These are phyloP conservation scores for Furcifer pardalis DNA, from an alignment of 2,797 vertebrate genomes.

Conservation along the genomic window DNA sequence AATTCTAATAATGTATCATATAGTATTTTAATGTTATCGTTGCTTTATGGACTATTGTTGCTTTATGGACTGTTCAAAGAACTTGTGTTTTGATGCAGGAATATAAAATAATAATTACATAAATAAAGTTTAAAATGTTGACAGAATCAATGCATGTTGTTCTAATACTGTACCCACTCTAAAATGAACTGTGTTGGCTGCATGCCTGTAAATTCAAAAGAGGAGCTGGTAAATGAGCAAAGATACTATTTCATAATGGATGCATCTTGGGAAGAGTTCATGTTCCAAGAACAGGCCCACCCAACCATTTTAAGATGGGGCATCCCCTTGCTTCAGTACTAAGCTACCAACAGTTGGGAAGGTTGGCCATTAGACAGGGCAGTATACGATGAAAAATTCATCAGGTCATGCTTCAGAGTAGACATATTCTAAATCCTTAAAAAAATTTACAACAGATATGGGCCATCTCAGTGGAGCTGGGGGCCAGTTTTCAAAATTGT, in stretches of 20 bases:
- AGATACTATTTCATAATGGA: background rate
- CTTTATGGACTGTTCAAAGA: background rate
- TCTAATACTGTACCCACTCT: conserved; percentile 49
- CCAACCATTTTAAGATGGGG: no score
- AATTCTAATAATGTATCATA: background rate
- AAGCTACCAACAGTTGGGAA: no score
- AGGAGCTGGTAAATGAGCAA: conserved; percentile 31
- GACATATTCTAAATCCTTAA: background rate
- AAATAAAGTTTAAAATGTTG: background rate
- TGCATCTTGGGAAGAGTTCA: no score
- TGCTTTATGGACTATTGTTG: conserved; percentile 14
- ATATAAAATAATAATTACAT: background rate
- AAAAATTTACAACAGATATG: background rate
- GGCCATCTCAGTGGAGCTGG: no score
- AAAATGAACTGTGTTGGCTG: conserved; percentile 61
- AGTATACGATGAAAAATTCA: no score
- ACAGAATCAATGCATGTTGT: conserved; percentile 35
- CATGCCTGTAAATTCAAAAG: conserved; percentile 57
- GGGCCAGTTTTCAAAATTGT: no score
- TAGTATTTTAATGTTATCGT: conserved; percentile 16
- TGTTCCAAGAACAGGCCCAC: no score
- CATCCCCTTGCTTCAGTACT: no score
- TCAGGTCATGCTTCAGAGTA: background rate
- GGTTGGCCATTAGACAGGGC: background rate
- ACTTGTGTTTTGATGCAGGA: background rate